Percentiles rank a stretch among this genome's conserved stretches.
Conservation (phyloP, 2,113 vertebrate species). For the Plotosus lineatus region DNA sequence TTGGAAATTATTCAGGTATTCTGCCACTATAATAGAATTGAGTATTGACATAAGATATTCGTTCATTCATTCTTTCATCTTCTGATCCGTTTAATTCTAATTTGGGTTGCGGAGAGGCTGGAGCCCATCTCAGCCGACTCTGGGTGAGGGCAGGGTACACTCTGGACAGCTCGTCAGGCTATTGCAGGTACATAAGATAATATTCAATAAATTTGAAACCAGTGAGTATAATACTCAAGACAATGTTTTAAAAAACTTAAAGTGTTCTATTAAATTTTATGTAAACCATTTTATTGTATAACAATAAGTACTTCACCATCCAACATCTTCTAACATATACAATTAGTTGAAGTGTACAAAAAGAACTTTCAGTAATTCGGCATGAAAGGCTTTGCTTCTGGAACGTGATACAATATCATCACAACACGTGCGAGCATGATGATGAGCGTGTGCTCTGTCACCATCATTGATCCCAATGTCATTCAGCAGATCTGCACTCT, state of each 20-base stretch:
- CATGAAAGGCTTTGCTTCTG: background rate
- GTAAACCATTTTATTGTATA: background rate
- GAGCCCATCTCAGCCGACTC: too few species aligned
- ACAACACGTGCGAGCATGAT: background rate
- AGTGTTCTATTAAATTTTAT: too few species aligned
- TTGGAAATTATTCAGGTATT: too few species aligned
- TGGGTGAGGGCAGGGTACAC: too few species aligned
- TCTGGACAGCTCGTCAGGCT: too few species aligned
- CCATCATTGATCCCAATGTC: constrained; percentile 40
- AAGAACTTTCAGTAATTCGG: background rate
- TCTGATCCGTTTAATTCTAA: too few species aligned
- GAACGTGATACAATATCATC: background rate
- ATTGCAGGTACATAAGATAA: too few species aligned
- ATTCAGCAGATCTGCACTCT: constrained; percentile 42
- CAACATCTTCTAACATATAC: background rate
- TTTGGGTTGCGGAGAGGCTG: too few species aligned
- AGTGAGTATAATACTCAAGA: background rate
- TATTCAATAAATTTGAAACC: background rate
- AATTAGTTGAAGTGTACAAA: background rate
- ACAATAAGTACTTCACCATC: background rate
- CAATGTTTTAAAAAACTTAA: too few species aligned
- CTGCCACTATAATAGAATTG: too few species aligned
- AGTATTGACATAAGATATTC: too few species aligned
- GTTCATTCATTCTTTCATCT: too few species aligned
- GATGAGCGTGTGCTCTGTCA: constrained; percentile 41